Percentiles rank a stretch among this genome's conserved stretches.
These are phyloP conservation scores for Cinclus cinclus DNA, from an alignment of 2,113 vertebrate genomes.

Conservation along the genomic window DNA sequence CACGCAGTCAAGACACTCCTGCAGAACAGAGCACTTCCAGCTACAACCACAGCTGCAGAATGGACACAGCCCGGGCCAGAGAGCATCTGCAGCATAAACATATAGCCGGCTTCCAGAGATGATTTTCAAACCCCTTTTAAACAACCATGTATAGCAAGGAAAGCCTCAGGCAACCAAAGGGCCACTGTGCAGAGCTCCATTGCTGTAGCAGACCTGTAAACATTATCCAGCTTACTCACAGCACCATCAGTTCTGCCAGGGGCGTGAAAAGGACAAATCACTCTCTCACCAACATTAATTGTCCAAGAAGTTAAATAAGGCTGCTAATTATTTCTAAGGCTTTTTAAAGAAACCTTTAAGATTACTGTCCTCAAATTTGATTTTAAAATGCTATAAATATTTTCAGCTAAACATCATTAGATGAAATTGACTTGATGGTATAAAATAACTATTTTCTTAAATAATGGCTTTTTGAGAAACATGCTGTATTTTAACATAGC, in stretches of 20 bases:
- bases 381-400: neutral
- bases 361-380: neutral
- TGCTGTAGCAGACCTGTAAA: neutral
- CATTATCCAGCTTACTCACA: neutral
- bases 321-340: neutral
- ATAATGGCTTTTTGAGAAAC: neutral
- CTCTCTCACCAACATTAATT: neutral
- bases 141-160: neutral
- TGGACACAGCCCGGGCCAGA: neutral
- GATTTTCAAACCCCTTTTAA: slow-evolving; percentile 2
- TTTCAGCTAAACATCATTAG: neutral
- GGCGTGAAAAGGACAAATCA: neutral
- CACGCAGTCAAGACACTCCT: neutral
- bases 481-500: neutral
- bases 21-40: neutral
- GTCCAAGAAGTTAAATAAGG: neutral
- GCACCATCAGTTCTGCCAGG: neutral
- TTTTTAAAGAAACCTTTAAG: neutral
- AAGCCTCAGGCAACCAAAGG: slow-evolving; percentile 1
- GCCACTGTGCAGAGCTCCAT: neutral
- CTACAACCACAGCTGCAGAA: neutral
- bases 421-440: neutral
- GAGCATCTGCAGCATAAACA: neutral
- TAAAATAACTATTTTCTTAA: neutral
- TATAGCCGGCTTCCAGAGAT: neutral